Evolutionary conservation across 2,888 invertebrate genomes (phyloP), one percentile per base, ranked within the genome.

Genomic region (Harpalus rufipes): DNA sequence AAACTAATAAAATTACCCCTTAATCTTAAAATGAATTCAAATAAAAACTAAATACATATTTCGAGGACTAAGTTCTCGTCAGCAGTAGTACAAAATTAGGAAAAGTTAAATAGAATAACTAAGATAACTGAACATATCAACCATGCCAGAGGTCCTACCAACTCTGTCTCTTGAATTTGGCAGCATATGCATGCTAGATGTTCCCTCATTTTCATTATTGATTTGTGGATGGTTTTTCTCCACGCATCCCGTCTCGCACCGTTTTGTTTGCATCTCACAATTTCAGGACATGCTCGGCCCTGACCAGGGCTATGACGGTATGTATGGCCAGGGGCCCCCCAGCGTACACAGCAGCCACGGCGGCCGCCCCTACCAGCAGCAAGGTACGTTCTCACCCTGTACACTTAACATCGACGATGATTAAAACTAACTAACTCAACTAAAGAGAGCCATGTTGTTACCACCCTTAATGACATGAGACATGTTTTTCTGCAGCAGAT

Each of bases 261-360:
- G 44, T 68, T 68, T 68, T 74, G 72, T 74, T 51, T 51, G 44
- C 44, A 51, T 51, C 44, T 68, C 68, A 68, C 68, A 68, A 44
- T 74, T 91, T 91, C 94, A 97, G 97, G 98, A 97, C 92, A 96
- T 97, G 95, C 94, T 96, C 92, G 96, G 95, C 90, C 96, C 97
- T 89, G 97, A 97, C 91, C 97, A 97, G 92, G 95, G 96, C 90
- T 98, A 97, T 93, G 97, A 97, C 91, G 96, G 96, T 91, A 95
- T 97, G 93, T 98, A 97, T 92, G 96, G 96, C 90, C 97, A 97
- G 91, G 96, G 97, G 90, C 97, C 97, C 88, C 97, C 97, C 88
- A 96, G 95, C 91, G 95, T 96, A 90, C 96, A 96, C 92, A 95
- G 95, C 93, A 95, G 95, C 90, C 95, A 95, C 88, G 94, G 95